Conservation (phyloP, 1,140 invertebrate genomes). For the Bemisia tabaci region DNA sequence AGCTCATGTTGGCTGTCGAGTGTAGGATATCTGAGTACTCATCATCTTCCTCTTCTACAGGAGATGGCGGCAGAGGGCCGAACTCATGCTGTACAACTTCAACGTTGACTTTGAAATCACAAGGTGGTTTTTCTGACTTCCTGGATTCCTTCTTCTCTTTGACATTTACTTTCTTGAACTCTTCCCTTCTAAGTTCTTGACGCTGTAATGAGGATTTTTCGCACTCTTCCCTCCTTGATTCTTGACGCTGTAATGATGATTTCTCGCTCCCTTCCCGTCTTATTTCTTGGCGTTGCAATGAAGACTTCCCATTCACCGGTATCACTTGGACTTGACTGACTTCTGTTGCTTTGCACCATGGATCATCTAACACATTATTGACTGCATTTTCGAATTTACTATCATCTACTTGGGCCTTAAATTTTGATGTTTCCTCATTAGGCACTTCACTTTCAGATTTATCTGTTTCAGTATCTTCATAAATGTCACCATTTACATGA, state of each 20-base stretch:
- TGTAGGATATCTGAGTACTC: constrained; percentile 52
- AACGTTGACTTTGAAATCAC: constrained; percentile 24
- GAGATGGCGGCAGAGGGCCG: constrained; percentile 61
- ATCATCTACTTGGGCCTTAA: background rate
- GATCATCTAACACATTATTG: background rate
- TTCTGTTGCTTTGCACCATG: background rate
- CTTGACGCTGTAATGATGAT: too few relatives aligned
- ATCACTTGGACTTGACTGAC: background rate
- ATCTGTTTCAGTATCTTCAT: constrained; percentile 3
- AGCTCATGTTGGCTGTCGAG: constrained; percentile 26
- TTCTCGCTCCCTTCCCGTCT: too few relatives aligned
- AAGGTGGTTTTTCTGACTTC: constrained; percentile 22
- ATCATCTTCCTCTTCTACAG: constrained; percentile 59
- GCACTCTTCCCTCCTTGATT: too few relatives aligned
- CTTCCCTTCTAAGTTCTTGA: background rate
- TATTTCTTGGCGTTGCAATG: too few relatives aligned
- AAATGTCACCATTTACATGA: background rate
- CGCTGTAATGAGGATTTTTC: too few relatives aligned
- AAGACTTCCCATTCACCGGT: background rate
- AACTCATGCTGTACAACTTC: constrained; percentile 41
- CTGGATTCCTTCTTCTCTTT: too few relatives aligned
- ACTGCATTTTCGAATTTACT: background rate
- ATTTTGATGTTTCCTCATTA: background rate
- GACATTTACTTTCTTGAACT: background rate
- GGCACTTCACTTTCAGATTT: background rate